Percentiles rank a stretch among this genome's conserved stretches.
phyloP scores from a whole-genome alignment of 2,797 vertebrate species.

The Lacerta bilineata region DNA sequence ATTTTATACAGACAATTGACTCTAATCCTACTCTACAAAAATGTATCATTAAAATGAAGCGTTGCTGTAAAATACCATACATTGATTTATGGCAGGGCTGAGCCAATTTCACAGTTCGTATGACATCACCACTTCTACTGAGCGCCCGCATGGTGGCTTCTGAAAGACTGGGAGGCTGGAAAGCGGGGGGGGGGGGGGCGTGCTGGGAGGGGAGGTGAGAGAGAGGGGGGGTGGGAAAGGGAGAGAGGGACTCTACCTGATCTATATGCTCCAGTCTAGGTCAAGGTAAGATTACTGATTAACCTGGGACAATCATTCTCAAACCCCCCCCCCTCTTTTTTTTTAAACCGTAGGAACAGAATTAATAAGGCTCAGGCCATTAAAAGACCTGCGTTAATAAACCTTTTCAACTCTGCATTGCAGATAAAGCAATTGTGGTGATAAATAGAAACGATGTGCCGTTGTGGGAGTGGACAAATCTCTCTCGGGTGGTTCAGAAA shows the following conservation, averaged over 20 bases:
- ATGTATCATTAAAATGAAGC: constrained; percentile 32
- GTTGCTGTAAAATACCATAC: constrained; percentile 21
- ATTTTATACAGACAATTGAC: constrained; percentile 30
- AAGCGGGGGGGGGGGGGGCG: not conserved
- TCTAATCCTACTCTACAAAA: constrained; percentile 33
- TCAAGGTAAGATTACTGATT: constrained; percentile 17
- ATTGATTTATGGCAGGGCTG: constrained; percentile 21
- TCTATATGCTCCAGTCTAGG: not conserved
- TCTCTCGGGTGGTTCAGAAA: not conserved
- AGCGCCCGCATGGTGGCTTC: not conserved
- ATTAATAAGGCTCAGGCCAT: constrained; percentile 15
- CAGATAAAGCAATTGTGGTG: constrained; percentile 12
- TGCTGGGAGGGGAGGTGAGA: not conserved
- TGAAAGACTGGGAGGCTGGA: not conserved
- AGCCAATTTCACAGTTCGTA: constrained; percentile 27
- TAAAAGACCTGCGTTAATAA: constrained; percentile 2
- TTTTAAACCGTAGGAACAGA: not conserved
- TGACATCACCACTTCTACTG: constrained; percentile 36
- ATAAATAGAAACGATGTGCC: constrained; percentile 23
- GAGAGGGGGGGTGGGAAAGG: not conserved
- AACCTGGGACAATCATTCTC: constrained; percentile 19
- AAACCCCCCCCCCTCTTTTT: no score
- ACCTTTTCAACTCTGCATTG: constrained; percentile 27
- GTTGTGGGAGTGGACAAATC: not conserved
- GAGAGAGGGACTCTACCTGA: not conserved